Evolutionary conservation across 2,797 vertebrate genomes (phyloP).

Genomic region (Octomys mimax): DNA sequence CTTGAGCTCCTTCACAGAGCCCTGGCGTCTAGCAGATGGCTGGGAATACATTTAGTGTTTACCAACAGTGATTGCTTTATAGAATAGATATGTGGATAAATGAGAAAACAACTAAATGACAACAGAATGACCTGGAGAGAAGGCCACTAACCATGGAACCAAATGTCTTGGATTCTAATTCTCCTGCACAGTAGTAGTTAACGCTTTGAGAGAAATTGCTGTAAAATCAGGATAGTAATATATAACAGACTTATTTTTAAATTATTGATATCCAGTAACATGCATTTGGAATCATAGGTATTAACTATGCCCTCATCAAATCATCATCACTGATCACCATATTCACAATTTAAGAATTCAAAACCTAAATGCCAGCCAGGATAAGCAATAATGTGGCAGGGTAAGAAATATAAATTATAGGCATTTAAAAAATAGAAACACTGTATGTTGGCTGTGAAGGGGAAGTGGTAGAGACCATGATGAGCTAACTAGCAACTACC

Average conservation of each 20-base stretch:
- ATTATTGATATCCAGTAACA: not conserved
- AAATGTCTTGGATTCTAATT: not conserved
- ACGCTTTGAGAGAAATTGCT: not conserved
- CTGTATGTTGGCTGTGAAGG: rapidly evolving
- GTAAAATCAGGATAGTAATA: not conserved
- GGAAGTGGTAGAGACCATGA: rapidly evolving
- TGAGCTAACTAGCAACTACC: not conserved
- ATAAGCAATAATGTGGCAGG: not conserved
- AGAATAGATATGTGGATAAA: not conserved
- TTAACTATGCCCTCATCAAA: not conserved
- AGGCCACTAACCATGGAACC: not conserved
- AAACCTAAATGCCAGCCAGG: not conserved
- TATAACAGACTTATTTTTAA: not conserved
- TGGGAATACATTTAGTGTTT: not conserved
- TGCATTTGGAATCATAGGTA: not conserved
- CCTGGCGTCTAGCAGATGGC: not conserved
- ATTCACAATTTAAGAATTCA: not conserved
- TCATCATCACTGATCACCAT: not conserved
- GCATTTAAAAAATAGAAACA: not conserved
- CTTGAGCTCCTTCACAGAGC: not conserved
- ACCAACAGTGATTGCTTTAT: not conserved
- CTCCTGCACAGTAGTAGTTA: not conserved
- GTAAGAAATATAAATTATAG: not conserved
- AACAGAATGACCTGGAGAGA: not conserved
- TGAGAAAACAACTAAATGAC: not conserved